Base-by-base conservation (phyloP, 2,888 invertebrate genomes). In the Cordilura impudica region DNA sequence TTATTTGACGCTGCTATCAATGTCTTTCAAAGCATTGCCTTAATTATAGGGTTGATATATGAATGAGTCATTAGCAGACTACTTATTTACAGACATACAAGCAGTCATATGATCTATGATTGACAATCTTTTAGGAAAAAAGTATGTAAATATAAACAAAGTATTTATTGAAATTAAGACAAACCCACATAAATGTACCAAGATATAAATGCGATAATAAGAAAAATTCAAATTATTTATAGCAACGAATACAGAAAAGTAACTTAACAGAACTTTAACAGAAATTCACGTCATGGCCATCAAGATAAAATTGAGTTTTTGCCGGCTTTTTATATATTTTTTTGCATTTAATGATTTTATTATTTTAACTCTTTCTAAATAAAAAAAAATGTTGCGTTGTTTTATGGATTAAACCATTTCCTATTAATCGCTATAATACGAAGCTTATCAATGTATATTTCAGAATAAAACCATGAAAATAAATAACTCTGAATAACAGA, bases 201-300 rank as follows among this genome's bases (percentile, higher is more conserved):
- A 66, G 43, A 66, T n/a, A 66, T 54, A 29, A 54, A 45, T 53
- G 54, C 43, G 39, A 66, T 19, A 65, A 65, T 23, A 23, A 26
- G 21, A n/a, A n/a, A 39, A 39, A 39, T n/a, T 23, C 0, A 16
- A 53, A 71, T 29, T 43, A 12, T 45, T 61, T 45, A 71, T 8
- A 61, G 54, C 45, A 54, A 45, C 61, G 5, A 23, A 7, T 21
- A 45, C 53, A 29, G 6, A 54, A 31, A 10, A 70, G 51, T 39
- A 51, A 60, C 26, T 12, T 4, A 8, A 53, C 14, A 70, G 26
- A 23, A 45, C 29, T 19, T 31, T 47, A 58, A 61, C 19, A 67
- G 47, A 74, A 53, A 67, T 67, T 74, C 53, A 74, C 53, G 53
- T 61, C 60, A 67, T 60, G 58, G 66, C 51, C 58, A 60, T 73